phyloP scores from a whole-genome alignment of 2,113 vertebrate species.

The Tupaia chinensis region DNA sequence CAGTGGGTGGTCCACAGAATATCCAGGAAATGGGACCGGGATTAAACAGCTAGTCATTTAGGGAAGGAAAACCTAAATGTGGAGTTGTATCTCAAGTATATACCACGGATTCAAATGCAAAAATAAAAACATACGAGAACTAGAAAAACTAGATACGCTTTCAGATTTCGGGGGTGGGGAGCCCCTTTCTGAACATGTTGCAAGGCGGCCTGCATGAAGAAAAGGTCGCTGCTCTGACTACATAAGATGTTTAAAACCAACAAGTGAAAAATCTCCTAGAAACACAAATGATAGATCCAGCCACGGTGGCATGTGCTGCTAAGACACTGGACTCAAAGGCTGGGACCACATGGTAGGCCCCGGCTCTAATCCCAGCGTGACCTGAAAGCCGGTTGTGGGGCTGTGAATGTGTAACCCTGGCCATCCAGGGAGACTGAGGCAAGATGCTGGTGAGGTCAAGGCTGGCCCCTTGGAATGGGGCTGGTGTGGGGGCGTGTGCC shows the following conservation, averaged over 20 bases:
- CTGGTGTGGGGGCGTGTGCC: no score
- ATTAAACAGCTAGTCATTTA: background rate
- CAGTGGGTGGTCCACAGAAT: background rate
- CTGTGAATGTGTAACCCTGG: no score
- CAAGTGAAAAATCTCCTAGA: background rate
- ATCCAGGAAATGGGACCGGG: background rate
- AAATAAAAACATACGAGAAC: background rate
- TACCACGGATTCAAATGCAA: conserved; percentile 4
- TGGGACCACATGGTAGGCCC: no score
- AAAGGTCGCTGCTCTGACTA: background rate
- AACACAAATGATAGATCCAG: background rate
- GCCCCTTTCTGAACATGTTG: background rate
- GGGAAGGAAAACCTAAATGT: background rate
- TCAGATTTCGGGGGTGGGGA: background rate
- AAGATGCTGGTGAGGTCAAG: no score
- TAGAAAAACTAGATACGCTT: background rate
- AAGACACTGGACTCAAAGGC: no score
- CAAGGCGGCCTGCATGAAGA: background rate
- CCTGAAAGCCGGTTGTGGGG: no score
- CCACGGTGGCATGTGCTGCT: no score
- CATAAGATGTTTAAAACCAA: background rate
- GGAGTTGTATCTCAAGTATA: background rate
- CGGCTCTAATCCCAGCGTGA: no score
- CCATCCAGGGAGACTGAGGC: no score
- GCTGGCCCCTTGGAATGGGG: no score